Conservation (phyloP, 2,888 invertebrate genomes). For the Lasioglossum pauxillum region DNA sequence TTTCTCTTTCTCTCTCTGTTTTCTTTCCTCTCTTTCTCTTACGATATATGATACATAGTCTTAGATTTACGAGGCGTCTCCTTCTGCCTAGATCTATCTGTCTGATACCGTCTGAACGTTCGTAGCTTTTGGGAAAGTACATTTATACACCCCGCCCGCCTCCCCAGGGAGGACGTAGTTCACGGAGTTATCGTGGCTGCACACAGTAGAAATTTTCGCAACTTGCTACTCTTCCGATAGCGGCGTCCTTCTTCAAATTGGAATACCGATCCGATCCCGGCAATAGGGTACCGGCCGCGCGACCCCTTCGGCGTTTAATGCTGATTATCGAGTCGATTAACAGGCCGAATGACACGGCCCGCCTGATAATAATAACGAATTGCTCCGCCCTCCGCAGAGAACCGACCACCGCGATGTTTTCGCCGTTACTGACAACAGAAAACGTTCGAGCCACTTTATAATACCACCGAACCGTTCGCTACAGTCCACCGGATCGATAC, state of each 20-base stretch:
- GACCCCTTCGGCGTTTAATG: constrained; percentile 34
- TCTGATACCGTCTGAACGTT: constrained; percentile 57
- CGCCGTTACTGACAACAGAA: constrained; percentile 2
- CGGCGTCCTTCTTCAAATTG: constrained; percentile 17
- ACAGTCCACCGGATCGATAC: neutral
- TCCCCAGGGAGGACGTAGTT: constrained; percentile 59
- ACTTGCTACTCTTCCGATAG: constrained; percentile 51
- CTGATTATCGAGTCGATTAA: constrained; percentile 38
- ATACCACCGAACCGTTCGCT: neutral
- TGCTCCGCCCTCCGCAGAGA: neutral
- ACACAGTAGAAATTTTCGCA: constrained; percentile 54
- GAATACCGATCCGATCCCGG: constrained; percentile 31
- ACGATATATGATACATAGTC: constrained; percentile 35
- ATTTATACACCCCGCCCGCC: constrained; percentile 26
- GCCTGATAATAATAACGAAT: constrained; percentile 29
- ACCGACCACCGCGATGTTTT: neutral
- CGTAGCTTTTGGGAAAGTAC: constrained; percentile 52
- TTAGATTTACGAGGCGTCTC: constrained; percentile 60
- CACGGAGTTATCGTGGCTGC: constrained; percentile 55
- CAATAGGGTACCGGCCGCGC: neutral
- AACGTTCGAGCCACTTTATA: neutral
- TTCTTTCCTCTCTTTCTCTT: constrained; percentile 8
- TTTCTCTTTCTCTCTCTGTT: neutral
- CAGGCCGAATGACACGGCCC: constrained; percentile 2
- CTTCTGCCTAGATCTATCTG: constrained; percentile 57